Conservation (phyloP, 2,797 vertebrate genomes). For the Propithecus perrieri region DNA sequence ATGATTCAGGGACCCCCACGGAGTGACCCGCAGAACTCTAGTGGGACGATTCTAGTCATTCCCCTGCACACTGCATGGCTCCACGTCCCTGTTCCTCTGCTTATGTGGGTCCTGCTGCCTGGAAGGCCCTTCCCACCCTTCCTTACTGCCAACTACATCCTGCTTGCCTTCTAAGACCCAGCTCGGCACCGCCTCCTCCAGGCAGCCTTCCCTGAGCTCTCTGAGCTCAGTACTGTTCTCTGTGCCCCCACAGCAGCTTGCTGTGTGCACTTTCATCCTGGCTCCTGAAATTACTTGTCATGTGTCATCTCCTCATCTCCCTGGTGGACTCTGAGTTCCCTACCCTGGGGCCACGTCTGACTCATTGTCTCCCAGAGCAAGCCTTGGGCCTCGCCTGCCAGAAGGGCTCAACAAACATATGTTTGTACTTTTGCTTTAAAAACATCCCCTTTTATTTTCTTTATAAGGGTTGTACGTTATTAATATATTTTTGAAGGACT, state of each 20-base stretch:
- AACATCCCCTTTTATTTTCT: neutral
- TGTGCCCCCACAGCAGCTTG: neutral
- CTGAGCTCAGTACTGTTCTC: neutral
- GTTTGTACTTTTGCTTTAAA: slow-evolving; percentile 30
- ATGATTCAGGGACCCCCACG: neutral
- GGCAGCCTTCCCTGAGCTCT: neutral
- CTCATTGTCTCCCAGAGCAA: neutral
- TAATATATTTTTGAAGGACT: neutral
- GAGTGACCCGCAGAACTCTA: neutral
- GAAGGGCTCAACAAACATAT: neutral
- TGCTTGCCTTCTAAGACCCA: neutral
- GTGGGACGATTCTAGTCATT: accelerated
- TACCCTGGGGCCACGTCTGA: neutral
- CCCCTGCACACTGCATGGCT: accelerated
- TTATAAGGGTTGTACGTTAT: neutral
- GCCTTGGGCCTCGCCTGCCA: neutral
- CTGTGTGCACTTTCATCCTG: neutral
- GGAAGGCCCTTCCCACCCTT: neutral
- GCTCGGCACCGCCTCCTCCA: neutral
- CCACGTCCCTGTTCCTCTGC: neutral
- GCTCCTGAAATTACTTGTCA: neutral
- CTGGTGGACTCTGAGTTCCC: neutral
- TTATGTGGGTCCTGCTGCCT: neutral
- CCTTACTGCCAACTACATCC: neutral
- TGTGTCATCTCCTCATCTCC: neutral